phyloP scores from a whole-genome alignment of 2,113 vertebrate genomes.

The Muscicapa adusta region DNA sequence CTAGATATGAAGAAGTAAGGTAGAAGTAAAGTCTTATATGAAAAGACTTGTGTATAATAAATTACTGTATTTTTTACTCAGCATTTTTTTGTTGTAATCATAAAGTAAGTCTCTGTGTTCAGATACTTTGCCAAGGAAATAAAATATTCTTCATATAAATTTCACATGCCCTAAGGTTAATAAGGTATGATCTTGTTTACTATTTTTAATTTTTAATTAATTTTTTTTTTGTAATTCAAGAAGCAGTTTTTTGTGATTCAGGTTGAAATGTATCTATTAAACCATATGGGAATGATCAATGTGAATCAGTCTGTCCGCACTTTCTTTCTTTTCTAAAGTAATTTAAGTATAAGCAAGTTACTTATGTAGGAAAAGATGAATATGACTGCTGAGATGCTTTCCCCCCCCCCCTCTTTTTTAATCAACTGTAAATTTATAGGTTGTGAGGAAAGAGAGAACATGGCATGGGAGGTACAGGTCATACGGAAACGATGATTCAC shows the following conservation, averaged over 20 bases:
- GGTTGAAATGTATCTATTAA: slow-evolving; percentile 42
- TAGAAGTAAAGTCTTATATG: slow-evolving; percentile 53
- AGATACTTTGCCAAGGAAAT: slow-evolving; percentile 48
- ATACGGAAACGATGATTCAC: background rate
- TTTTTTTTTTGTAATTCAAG: slow-evolving; percentile 71
- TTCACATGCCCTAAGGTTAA: slow-evolving; percentile 68
- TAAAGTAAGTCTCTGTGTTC: slow-evolving; percentile 62
- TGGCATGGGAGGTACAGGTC: background rate
- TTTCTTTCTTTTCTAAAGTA: slow-evolving; percentile 45
- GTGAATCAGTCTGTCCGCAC: slow-evolving; percentile 37
- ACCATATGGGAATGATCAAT: slow-evolving; percentile 47
- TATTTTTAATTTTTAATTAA: slow-evolving; percentile 48
- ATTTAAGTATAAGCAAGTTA: slow-evolving; percentile 8
- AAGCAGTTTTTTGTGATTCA: slow-evolving; percentile 53
- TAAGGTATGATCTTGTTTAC: slow-evolving; percentile 64
- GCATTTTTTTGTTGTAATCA: slow-evolving; percentile 67
- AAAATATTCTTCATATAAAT: slow-evolving; percentile 71
- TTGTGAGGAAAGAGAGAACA: background rate
- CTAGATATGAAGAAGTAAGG: slow-evolving; percentile 2
- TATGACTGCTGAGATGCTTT: background rate
- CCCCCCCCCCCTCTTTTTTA: fast-evolving
- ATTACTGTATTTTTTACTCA: slow-evolving; percentile 55
- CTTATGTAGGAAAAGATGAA: slow-evolving; percentile 6
- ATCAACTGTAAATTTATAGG: background rate
- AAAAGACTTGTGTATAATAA: slow-evolving; percentile 64